Base-by-base conservation (phyloP, 2,797 vertebrate species). In the Amblyopsis hoosieri region DNA sequence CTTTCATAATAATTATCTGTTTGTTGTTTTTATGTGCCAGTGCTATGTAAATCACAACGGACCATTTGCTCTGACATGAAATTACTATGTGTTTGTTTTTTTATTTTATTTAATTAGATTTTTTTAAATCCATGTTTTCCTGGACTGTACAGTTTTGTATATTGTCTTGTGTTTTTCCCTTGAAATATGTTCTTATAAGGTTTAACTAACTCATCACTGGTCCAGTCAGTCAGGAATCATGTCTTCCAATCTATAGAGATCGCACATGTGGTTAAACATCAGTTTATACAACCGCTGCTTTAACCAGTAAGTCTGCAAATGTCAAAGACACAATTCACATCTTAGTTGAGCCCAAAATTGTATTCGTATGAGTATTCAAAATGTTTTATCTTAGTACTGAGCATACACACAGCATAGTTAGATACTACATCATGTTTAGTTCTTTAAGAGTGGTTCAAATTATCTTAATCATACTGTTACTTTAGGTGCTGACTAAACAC, bases 381-480 rank as follows among this genome's bases (percentile, higher is more conserved):
- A 37, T 45, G 55, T 14, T 61, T 13, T 29, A 78, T 60, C 51
- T 45, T 5, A 45, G 33, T 48, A 15, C 48, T 58, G 13, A 45
- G 42, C 23, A 48, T 47, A 52, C 54, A 56, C 59, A 37, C 45
- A 23, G 23, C n/a, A 60, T 57, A n/a, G 75, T 42, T 59, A 60
- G 64, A 45, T 52, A 50, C 14, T 2, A 59, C 66, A 71, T 61
- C 58, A 60, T 62, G 17, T 69, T 75, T 60, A 47, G 54, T 54
- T 50, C 66, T 19, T 60, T 4, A 61, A 17, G 37, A 48, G 31
- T 67, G 59, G 72, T 67, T 55, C 54, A 67, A 14, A 57, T 23
- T 47, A 65, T n/a, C 17, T 69, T 60, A 72, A 54, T 48, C 63
- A 58, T 31, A 15, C 31, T 64, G 60, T 54, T 73, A 66, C 5